phyloP scores from a whole-genome alignment of 2,113 vertebrate species.

The Connochaetes taurinus region DNA sequence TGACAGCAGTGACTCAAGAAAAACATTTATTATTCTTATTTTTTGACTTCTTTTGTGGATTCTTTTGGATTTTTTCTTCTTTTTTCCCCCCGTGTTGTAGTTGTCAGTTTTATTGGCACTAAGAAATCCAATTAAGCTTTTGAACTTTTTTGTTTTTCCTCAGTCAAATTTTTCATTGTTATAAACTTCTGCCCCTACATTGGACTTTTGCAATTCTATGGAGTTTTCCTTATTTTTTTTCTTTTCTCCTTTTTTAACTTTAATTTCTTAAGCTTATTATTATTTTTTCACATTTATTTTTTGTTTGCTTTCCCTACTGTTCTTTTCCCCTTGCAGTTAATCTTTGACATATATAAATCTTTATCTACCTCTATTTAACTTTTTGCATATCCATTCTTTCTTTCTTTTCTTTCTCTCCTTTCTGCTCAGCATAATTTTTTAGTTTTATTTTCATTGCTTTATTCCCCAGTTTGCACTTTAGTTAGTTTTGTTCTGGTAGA shows the following conservation, averaged over 20 bases:
- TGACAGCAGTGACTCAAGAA: background rate
- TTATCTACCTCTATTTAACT: background rate
- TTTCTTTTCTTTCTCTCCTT: background rate
- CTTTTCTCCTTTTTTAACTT: background rate
- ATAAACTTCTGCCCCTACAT: background rate
- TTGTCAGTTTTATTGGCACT: background rate
- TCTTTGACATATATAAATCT: rapidly evolving
- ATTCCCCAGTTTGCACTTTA: background rate
- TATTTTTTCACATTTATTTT: background rate
- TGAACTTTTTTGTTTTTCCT: background rate
- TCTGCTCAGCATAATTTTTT: no score
- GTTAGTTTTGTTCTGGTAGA: background rate
- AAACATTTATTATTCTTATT: background rate
- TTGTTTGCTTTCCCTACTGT: background rate
- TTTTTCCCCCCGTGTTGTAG: rapidly evolving
- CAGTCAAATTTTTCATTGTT: background rate
- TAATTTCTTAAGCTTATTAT: background rate
- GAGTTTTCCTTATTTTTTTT: background rate
- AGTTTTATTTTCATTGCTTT: background rate
- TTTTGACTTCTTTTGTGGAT: background rate
- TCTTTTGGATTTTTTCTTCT: background rate
- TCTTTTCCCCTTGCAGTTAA: background rate
- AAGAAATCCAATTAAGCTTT: background rate
- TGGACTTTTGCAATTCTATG: background rate
- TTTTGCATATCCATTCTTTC: background rate